Evolutionary conservation across 2,113 vertebrate species (phyloP).

Genomic region (Perccottus glenii): DNA sequence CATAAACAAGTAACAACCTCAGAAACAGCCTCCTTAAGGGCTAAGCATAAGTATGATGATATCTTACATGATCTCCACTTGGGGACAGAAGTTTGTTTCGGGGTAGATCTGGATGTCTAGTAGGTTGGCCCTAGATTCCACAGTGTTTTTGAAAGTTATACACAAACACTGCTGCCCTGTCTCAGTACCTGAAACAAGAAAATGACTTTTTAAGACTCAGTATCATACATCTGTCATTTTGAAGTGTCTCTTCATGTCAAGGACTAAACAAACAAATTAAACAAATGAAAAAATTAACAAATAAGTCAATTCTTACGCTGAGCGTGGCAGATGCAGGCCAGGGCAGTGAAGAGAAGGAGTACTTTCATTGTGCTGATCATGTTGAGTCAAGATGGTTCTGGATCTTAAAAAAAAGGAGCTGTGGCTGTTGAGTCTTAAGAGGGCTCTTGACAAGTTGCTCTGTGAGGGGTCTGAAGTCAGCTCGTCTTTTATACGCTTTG

Average conservation of each 20-base stretch:
- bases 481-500: not conserved
- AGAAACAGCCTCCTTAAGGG: not conserved
- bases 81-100: slow-evolving; percentile 47
- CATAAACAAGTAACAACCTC: not conserved
- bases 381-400: slow-evolving; percentile 18
- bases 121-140: fast-evolving
- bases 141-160: fast-evolving
- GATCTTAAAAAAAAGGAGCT: not conserved
- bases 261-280: not conserved
- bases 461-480: slow-evolving; percentile 21
- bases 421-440: not conserved
- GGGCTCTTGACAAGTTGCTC: slow-evolving; percentile 22
- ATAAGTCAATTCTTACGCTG: slow-evolving; percentile 54
- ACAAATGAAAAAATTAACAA: not conserved
- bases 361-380: slow-evolving; percentile 57
- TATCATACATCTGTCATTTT: not conserved
- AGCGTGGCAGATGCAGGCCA: slow-evolving; percentile 48
- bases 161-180: slow-evolving; percentile 57
- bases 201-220: not conserved
- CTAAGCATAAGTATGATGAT: not conserved
- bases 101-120: slow-evolving; percentile 67
- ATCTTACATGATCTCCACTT: slow-evolving; percentile 75
- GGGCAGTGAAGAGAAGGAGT: slow-evolving; percentile 55
- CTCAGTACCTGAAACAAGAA: slow-evolving; percentile 19
- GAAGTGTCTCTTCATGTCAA: too few species aligned